A percentile compares a stretch with the other conserved stretches of the same genome.
phyloP scores from a whole-genome alignment of 2,113 vertebrate species.

The Myrmophylax atrothorax region DNA sequence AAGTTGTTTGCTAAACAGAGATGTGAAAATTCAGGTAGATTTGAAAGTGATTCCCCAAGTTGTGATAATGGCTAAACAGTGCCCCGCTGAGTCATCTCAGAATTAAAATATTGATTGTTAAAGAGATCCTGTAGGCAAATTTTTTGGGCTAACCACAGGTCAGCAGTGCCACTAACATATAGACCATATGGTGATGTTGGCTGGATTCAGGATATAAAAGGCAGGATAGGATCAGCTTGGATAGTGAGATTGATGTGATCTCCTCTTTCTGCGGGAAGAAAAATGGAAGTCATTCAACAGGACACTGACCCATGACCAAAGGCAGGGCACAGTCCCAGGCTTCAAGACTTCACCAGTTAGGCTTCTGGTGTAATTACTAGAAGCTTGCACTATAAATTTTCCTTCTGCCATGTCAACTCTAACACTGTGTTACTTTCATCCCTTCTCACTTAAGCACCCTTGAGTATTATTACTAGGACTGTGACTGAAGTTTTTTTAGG shows the following conservation, averaged over 20 bases:
- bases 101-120: background rate
- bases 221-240: background rate
- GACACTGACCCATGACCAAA: background rate
- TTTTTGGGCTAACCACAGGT: background rate
- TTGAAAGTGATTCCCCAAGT: background rate
- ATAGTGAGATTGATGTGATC: background rate
- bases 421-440: background rate
- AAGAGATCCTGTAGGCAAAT: background rate
- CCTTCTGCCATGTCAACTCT: background rate
- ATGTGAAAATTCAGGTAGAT: background rate
- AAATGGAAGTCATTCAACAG: background rate
- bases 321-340: background rate
- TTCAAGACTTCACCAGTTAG: background rate
- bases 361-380: background rate
- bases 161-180: background rate
- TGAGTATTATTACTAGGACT: background rate
- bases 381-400: background rate
- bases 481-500: background rate
- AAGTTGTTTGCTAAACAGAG: background rate
- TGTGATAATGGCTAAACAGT: accelerated
- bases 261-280: background rate
- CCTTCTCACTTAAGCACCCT: background rate
- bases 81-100: background rate
- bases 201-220: background rate
- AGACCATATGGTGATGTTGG: background rate